Conservation (phyloP, 2,113 vertebrate species). For the Gorsachius goisagi region DNA sequence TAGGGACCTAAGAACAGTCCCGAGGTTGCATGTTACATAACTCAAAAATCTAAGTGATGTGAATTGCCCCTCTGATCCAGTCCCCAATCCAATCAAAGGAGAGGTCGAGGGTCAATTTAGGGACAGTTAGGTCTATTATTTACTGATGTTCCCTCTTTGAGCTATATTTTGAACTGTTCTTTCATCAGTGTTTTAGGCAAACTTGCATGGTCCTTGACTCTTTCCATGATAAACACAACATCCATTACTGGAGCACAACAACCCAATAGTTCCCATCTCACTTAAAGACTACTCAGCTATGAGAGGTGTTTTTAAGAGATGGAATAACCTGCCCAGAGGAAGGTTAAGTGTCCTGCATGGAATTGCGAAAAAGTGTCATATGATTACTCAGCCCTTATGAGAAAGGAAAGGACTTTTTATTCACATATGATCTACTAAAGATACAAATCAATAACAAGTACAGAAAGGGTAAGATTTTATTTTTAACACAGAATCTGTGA, state of each 20-base stretch:
- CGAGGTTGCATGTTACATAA: not conserved
- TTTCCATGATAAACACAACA: not conserved
- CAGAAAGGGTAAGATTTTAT: not conserved
- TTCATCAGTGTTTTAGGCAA: not conserved
- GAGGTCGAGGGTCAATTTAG: not conserved
- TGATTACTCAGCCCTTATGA: not conserved
- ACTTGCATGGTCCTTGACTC: not conserved
- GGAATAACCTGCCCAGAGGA: not conserved
- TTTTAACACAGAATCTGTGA: not conserved
- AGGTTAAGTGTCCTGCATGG: not conserved
- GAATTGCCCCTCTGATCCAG: not conserved
- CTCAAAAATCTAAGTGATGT: not conserved
- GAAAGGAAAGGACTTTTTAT: not conserved
- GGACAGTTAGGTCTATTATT: not conserved
- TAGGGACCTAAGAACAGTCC: not conserved
- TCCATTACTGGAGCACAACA: not conserved
- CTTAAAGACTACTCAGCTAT: not conserved
- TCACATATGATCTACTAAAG: not conserved
- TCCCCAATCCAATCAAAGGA: not conserved
- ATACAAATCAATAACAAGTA: not conserved
- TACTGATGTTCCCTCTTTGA: not conserved
- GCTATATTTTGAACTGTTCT: not conserved
- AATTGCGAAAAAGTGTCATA: not conserved
- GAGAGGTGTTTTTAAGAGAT: not conserved
- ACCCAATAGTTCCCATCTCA: not conserved